phyloP scores from a whole-genome alignment of 2,113 vertebrate genomes.

The Mionectes macconnelli region DNA sequence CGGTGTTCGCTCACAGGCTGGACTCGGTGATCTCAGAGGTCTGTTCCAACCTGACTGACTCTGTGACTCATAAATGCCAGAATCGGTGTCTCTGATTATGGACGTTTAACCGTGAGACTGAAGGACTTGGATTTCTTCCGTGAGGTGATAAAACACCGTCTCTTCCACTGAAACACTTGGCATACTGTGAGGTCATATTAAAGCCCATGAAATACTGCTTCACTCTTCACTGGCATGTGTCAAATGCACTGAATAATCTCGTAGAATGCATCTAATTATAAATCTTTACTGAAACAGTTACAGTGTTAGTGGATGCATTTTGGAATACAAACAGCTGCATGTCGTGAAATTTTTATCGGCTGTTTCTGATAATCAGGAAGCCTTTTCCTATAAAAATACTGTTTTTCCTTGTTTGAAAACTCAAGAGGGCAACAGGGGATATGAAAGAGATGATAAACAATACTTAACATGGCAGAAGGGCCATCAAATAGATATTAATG shows the following conservation, averaged over 20 bases:
- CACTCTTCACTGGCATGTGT: neutral
- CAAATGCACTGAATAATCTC: neutral
- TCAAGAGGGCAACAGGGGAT: neutral
- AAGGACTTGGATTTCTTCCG: neutral
- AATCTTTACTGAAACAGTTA: neutral
- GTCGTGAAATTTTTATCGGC: neutral
- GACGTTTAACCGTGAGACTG: neutral
- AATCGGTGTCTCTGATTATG: rapidly evolving
- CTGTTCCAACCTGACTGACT: neutral
- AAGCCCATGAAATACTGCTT: neutral
- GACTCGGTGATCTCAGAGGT: rapidly evolving
- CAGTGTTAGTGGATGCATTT: no score
- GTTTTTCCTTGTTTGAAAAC: neutral
- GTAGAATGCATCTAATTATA: neutral
- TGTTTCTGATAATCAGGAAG: neutral
- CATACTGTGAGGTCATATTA: rapidly evolving
- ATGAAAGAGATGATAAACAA: neutral
- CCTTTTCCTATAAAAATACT: neutral
- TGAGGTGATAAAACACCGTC: neutral
- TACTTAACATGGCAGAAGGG: neutral
- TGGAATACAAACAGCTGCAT: neutral
- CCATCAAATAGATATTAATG: neutral
- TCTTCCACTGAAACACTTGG: neutral
- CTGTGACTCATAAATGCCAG: neutral
- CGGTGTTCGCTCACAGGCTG: rapidly evolving